These are phyloP conservation scores for Pogonognathellus flavescens DNA, from an alignment of 1,140 invertebrate genomes.

Conservation along the genomic window DNA sequence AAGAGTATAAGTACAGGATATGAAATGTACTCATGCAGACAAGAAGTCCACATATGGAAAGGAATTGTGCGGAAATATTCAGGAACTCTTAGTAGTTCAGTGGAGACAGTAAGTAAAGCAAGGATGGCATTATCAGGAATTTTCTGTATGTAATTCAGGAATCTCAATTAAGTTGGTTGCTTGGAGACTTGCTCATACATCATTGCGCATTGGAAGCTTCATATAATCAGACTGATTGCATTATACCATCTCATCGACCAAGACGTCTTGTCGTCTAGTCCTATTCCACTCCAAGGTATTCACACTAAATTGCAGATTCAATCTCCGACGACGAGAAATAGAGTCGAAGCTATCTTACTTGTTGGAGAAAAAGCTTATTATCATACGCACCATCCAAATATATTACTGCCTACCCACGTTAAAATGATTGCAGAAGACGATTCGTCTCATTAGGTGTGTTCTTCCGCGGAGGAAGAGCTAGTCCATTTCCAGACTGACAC, in stretches of 20 bases:
- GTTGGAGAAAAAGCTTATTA: neutral
- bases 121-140: neutral
- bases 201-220: neutral
- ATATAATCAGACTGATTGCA: constrained; percentile 35
- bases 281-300: neutral
- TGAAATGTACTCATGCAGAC: neutral
- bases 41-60: neutral
- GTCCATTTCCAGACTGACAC: no score
- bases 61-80: neutral
- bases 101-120: neutral
- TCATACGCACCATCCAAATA: no score
- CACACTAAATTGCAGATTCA: neutral
- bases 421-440: no score
- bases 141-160: constrained; percentile 15
- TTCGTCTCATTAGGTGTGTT: no score
- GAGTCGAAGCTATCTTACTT: neutral
- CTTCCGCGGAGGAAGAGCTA: no score
- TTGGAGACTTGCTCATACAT: constrained; percentile 2
- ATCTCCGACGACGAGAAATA: neutral
- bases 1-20: neutral
- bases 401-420: no score
- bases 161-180: constrained; percentile 13
- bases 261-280: neutral
- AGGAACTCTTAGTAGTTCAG: neutral
- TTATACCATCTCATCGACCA: neutral